Percentiles rank a stretch among this genome's conserved stretches.
These are phyloP conservation scores for Callopanchax toddi DNA, from an alignment of 2,113 vertebrate genomes.

Conservation along the genomic window DNA sequence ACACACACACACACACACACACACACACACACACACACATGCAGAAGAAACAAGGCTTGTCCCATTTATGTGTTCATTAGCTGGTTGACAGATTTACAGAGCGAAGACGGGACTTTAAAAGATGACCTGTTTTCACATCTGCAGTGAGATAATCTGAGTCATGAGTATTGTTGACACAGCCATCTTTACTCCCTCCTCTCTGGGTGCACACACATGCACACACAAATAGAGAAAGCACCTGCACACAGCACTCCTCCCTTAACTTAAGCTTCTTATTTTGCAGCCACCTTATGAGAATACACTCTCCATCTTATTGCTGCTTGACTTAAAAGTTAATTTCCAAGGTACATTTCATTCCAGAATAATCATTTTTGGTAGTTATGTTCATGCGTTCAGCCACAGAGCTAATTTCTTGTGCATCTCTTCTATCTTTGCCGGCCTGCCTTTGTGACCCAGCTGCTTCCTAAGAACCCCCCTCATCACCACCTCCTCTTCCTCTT, in stretches of 20 bases:
- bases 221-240: slow-evolving; percentile 25
- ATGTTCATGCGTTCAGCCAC: slow-evolving; percentile 1
- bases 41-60: slow-evolving; percentile 38
- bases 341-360: slow-evolving; percentile 8
- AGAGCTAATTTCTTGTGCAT: slow-evolving; percentile 56
- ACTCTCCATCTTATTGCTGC: slow-evolving; percentile 10
- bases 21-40: slow-evolving; percentile 19
- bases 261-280: slow-evolving; percentile 44
- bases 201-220: slow-evolving; percentile 15
- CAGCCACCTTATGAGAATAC: slow-evolving; percentile 21
- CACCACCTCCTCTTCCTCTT: slow-evolving; percentile 13
- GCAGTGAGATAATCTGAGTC: slow-evolving; percentile 77
- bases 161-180: slow-evolving; percentile 70
- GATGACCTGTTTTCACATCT: slow-evolving; percentile 80
- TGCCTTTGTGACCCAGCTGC: slow-evolving; percentile 81
- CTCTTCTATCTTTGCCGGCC: slow-evolving; percentile 50
- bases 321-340: slow-evolving; percentile 29
- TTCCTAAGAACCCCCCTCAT: slow-evolving; percentile 44
- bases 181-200: slow-evolving; percentile 40
- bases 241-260: slow-evolving; percentile 18
- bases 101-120: slow-evolving; percentile 70
- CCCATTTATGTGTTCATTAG: slow-evolving; percentile 72
- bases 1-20: not conserved
- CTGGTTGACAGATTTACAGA: slow-evolving; percentile 67
- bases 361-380: slow-evolving; percentile 18